Evolutionary conservation across 2,797 vertebrate genomes (phyloP), one percentile per base, ranked within the genome.

Genomic region (Sciurus vulgaris): DNA sequence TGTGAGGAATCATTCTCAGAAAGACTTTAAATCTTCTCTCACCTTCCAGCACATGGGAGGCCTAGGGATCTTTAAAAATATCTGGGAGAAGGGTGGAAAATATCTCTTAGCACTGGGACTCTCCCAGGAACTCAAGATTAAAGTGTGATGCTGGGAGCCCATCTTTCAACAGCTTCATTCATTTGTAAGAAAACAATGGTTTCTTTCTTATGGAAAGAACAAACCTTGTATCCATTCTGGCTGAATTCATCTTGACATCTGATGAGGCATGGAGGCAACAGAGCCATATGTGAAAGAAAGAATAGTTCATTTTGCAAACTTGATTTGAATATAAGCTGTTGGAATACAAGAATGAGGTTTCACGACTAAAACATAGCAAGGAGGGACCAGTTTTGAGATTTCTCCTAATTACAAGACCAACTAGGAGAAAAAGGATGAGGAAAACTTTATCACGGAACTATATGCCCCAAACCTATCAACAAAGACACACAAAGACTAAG

Each of bases 41-140:
- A 95, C 97, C 94, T 97, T 86, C 92, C 78, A 97, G 95, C 89
- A 97, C 82, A 18, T 77, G 97, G 97, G 96, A 98, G 97, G 95
- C 93, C 97, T 56, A 35, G 0, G 0, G 76, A 95, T 96, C 95
- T 96, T 97, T 96, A 84, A 97, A 97, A 91, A 97, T 96, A 97
- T 97, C 93, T 96, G 94, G 93, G 81, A 78, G 84, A 95, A 97
- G 97, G 85, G 94, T 86, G 91, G 92, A 78, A 86, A 96, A 93
- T 86, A 94, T 97, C 96, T 81, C 93, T 95, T 98, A 94, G 93
- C 94, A 96, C 15, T 44, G 88, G 22, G 56, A 89, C 88, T 86
- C 97, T 97, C 96, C 95, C 95, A 98, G 79, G 77, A 95, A 86
- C 90, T 89, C 44, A 63, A 97, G 96, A 98, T 94, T 93, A 97